phyloP scores from a whole-genome alignment of 1,140 invertebrate species.

The Zaprionus inermis region DNA sequence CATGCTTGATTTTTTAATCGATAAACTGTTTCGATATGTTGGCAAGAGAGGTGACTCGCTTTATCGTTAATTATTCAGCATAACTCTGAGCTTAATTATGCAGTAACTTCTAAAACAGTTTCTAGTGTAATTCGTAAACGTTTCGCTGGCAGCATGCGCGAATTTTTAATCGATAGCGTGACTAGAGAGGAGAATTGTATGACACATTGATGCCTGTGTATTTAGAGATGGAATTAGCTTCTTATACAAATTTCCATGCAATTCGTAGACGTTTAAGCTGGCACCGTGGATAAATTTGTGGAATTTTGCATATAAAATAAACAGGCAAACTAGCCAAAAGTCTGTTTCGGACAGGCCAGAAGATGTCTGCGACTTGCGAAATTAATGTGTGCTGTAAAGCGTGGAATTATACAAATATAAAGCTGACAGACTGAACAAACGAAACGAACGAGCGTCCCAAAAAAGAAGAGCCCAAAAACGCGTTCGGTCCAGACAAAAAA shows the following conservation, averaged over 20 bases:
- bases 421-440: conserved; percentile 36
- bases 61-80: background rate
- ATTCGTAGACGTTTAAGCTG: background rate
- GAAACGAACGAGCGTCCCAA: background rate
- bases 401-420: conserved; percentile 52
- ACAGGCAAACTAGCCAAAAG: background rate
- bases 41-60: background rate
- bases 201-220: background rate
- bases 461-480: conserved; percentile 31
- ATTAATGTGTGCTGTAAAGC: conserved; percentile 52
- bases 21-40: background rate
- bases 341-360: background rate
- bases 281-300: background rate
- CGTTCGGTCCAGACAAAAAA: conserved; percentile 69
- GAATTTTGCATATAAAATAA: background rate
- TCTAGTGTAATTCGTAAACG: background rate
- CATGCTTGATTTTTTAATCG: background rate
- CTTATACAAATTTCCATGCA: background rate
- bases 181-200: background rate
- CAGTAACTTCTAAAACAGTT: too few species aligned
- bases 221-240: background rate
- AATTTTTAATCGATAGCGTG: background rate
- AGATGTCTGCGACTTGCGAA: conserved; percentile 26
- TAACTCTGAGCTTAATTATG: too few species aligned
- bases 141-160: background rate